These are phyloP conservation scores for Acarapis woodi DNA, from an alignment of 1,140 invertebrate genomes.

Conservation along the genomic window DNA sequence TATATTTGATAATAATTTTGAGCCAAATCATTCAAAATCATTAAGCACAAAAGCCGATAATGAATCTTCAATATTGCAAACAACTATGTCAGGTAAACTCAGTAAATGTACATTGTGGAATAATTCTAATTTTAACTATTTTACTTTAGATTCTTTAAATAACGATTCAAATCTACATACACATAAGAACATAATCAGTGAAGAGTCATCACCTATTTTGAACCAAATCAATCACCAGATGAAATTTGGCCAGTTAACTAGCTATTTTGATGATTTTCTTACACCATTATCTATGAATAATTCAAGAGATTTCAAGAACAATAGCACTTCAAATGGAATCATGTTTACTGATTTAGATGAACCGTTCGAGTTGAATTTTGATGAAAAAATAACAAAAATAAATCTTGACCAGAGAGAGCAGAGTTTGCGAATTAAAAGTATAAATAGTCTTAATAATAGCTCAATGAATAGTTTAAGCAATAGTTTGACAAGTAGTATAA, in stretches of 20 bases:
- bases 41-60: too few relatives aligned
- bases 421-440: too few relatives aligned
- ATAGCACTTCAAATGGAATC: neutral
- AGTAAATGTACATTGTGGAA: too few relatives aligned
- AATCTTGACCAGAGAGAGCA: too few relatives aligned
- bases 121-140: too few relatives aligned
- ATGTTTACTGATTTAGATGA: neutral
- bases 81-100: too few relatives aligned
- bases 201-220: neutral
- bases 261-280: neutral
- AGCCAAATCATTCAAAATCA: too few relatives aligned
- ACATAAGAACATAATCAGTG: neutral
- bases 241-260: neutral
- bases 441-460: slow-evolving; percentile 8
- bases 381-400: slow-evolving; percentile 29
- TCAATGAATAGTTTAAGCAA: slow-evolving; percentile 18
- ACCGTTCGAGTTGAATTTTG: slow-evolving; percentile 3
- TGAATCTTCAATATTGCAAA: too few relatives aligned
- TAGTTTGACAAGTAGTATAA: slow-evolving; percentile 10
- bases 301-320: neutral
- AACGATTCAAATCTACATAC: too few relatives aligned
- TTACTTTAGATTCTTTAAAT: too few relatives aligned
- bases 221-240: neutral
- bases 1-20: too few relatives aligned
- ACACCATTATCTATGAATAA: neutral